Base-by-base conservation (phyloP, 1,140 invertebrate genomes). In the Euura saliciscinereae region DNA sequence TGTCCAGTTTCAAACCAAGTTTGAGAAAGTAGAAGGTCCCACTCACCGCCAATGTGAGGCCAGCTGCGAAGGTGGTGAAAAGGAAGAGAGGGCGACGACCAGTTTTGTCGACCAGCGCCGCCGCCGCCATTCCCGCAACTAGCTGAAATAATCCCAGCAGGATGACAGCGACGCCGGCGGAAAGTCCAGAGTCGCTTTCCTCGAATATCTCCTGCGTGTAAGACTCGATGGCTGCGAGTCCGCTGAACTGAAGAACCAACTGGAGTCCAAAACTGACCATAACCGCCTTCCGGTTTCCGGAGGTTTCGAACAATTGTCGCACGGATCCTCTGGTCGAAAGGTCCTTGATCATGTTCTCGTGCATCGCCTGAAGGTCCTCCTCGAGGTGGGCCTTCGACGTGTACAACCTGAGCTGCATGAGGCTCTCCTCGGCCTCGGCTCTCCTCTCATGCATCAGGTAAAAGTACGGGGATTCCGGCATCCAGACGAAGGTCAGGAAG, bases 391-490 rank as follows among this genome's bases (percentile, higher is more conserved):
- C 71, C 4, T 79, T 71, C 43, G 74, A 45, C 6, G 43, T 66
- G 59, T 82, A 78, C 2, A 86, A 79, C 73, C 86, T 88, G 7
- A 91, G 71, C n/a, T 76, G 78, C 71, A 82, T 83, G 13, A 90
- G 83, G 46, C 81, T 85, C 7, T 83, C 85, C 71, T 83, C 86
- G 0, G 90, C 89, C 0, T 78, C 80, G 1, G 79, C 64, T 75
- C 78, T 8, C 71, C 80, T 10, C 81, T 81, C 78, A 45, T 79
- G 80, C 78, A 86, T 85, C 0, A 86, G 11, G 0, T 86, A 74
- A 67, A 82, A 87, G 65, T 87, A 85, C 3, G 86, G 86, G 7
- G 94, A 94, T 84, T 96, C 95, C 0, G 94, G 94, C 88, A 95
- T 91, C 77, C 90, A 91, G 59, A 87, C 86, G 80, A 94, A 93